Evolutionary conservation across 2,113 vertebrate genomes (phyloP).

Genomic region (Alaudala cheleensis): DNA sequence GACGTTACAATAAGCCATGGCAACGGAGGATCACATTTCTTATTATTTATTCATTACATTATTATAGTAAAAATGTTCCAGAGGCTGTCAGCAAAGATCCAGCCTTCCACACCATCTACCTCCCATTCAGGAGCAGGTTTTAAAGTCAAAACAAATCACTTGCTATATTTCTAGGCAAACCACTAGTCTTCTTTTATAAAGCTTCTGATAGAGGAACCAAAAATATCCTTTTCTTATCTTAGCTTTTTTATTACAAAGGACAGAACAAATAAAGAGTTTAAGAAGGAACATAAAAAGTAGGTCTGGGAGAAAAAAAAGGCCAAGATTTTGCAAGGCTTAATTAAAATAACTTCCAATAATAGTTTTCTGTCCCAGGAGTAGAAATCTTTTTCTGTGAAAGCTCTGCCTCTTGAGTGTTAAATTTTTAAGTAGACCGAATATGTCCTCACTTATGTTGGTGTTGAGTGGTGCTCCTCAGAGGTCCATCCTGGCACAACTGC

Average conservation of each 20-base stretch:
- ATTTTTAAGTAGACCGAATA: neutral
- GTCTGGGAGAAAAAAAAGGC: neutral
- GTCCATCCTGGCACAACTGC: too few relatives aligned
- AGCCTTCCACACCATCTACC: neutral
- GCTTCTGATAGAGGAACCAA: neutral
- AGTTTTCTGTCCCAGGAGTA: neutral
- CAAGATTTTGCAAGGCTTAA: neutral
- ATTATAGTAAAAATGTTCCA: conserved; percentile 10
- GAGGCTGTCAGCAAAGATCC: neutral
- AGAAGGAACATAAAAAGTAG: neutral
- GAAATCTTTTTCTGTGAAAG: neutral
- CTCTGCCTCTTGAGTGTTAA: neutral
- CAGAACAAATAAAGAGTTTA: neutral
- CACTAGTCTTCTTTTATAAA: neutral
- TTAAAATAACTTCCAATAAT: neutral
- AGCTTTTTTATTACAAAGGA: neutral
- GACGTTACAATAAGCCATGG: neutral
- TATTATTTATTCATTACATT: conserved; percentile 38
- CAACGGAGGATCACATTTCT: neutral
- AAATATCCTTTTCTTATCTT: neutral
- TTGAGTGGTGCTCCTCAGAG: neutral
- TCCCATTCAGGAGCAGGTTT: neutral
- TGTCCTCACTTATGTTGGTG: accelerated
- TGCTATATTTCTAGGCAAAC: neutral
- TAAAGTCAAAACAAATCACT: neutral